These are phyloP conservation scores for Tapirus terrestris DNA, from an alignment of 2,113 vertebrate species.

Conservation along the genomic window DNA sequence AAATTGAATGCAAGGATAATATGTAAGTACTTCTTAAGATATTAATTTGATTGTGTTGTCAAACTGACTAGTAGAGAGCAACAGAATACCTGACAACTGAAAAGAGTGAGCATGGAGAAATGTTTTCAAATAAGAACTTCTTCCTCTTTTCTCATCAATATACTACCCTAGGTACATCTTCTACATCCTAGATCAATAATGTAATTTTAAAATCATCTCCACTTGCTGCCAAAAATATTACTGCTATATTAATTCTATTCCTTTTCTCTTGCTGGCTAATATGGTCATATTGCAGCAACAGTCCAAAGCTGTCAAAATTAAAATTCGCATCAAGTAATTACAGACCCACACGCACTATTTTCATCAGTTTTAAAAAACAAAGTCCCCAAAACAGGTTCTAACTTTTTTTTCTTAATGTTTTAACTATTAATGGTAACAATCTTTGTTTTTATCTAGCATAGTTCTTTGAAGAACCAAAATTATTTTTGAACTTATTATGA, in stretches of 20 bases:
- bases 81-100: conserved; percentile 35
- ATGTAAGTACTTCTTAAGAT: not conserved
- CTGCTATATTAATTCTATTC: conserved; percentile 55
- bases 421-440: conserved; percentile 33
- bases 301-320: conserved; percentile 58
- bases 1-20: conserved; percentile 28
- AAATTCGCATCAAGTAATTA: conserved; percentile 54
- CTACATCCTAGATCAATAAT: not conserved
- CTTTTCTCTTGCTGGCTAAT: conserved; percentile 35
- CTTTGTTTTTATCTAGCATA: not conserved
- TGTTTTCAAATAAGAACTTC: conserved; percentile 20
- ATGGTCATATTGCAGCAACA: conserved; percentile 18
- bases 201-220: conserved; percentile 35
- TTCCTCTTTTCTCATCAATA: not conserved
- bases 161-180: not conserved
- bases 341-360: conserved; percentile 10
- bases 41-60: conserved; percentile 27
- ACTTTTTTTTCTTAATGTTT: conserved; percentile 14
- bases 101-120: conserved; percentile 38
- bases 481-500: conserved; percentile 44
- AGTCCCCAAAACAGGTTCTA: conserved; percentile 1
- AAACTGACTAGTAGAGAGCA: not conserved
- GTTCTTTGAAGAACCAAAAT: conserved; percentile 52
- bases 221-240: conserved; percentile 50
- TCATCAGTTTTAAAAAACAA: conserved; percentile 51